Conservation (phyloP, 2,888 invertebrate species). For the Pollenia labialis region DNA sequence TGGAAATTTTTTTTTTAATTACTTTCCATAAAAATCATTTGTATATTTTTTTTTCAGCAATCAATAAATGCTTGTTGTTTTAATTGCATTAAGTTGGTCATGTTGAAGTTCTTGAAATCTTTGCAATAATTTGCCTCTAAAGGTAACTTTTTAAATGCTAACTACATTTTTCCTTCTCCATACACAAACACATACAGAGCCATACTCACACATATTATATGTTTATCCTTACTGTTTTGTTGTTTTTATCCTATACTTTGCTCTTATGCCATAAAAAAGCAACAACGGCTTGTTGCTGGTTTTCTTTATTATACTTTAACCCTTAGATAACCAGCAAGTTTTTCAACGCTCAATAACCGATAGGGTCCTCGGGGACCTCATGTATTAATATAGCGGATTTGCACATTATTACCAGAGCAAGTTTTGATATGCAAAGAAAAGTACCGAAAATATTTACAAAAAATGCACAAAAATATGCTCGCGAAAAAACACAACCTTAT, state of each 20-base stretch:
- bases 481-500: too few species aligned
- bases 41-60: too few species aligned
- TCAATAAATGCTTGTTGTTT: too few species aligned
- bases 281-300: conserved; percentile 35
- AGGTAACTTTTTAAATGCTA: conserved; percentile 64
- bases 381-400: too few species aligned
- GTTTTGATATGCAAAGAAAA: too few species aligned
- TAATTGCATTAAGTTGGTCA: conserved; percentile 1
- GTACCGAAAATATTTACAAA: too few species aligned
- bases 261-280: conserved; percentile 5
- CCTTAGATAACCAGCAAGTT: not conserved
- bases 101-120: not conserved
- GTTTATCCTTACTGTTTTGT: conserved; percentile 46
- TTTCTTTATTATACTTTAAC: not conserved
- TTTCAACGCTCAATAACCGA: too few species aligned
- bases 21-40: too few species aligned
- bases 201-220: not conserved
- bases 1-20: too few species aligned
- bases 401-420: too few species aligned
- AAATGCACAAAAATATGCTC: too few species aligned
- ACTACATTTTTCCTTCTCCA: conserved; percentile 25
- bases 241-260: conserved; percentile 28
- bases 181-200: not conserved
- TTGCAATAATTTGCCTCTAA: not conserved
- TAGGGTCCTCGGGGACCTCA: too few species aligned